Percentiles rank a stretch among this genome's conserved stretches.
Evolutionary conservation across 2,113 vertebrate species (phyloP).

Genomic region (Cyprinus carpio): DNA sequence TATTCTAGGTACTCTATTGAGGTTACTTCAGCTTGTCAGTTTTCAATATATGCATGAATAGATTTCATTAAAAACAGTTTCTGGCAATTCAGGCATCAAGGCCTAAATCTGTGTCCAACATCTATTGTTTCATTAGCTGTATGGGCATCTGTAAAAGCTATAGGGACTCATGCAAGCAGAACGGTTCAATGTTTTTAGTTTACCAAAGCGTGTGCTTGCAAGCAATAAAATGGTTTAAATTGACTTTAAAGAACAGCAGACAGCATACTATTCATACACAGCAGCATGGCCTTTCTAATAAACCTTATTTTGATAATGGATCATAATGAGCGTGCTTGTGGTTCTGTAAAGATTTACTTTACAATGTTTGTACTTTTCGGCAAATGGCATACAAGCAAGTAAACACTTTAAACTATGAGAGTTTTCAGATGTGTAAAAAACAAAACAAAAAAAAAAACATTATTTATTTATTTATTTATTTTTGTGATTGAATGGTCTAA

Average conservation of each 20-base stretch:
- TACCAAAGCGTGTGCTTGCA: conserved; percentile 11
- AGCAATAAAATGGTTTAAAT: conserved; percentile 50
- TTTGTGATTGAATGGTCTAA: no score
- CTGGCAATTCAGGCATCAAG: background rate
- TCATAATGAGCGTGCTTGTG: background rate
- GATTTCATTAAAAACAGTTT: background rate
- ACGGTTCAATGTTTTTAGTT: background rate
- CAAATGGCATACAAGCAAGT: background rate
- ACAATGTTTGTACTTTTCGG: no score
- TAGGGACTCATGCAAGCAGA: background rate
- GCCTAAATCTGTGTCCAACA: background rate
- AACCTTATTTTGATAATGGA: background rate
- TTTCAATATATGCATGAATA: background rate
- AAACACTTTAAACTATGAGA: background rate
- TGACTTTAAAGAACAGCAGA: conserved; percentile 38
- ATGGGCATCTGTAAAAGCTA: background rate
- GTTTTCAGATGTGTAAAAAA: background rate
- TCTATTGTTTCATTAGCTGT: background rate
- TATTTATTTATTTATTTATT: no score
- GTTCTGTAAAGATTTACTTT: background rate
- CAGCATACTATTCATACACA: conserved; percentile 25
- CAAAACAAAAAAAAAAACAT: no score
- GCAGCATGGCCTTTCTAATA: background rate
- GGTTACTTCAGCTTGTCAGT: background rate
- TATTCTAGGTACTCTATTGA: conserved; percentile 2